A percentile compares a stretch with the other conserved stretches of the same genome.
These are phyloP conservation scores for Eubasilissa regina DNA, from an alignment of 1,140 invertebrate species.

Conservation along the genomic window DNA sequence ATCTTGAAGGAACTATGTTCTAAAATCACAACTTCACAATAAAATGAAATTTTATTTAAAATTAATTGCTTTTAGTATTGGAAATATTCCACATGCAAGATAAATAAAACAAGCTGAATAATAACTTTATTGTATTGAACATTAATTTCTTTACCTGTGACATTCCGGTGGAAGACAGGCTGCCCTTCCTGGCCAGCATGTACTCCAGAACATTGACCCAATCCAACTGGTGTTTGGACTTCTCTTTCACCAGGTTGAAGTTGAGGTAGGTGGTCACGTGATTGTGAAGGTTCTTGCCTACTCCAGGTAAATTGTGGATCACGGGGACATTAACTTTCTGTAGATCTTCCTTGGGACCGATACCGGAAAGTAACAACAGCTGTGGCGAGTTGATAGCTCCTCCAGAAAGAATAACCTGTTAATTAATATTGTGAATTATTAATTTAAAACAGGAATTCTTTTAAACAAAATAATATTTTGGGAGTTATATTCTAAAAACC, in stretches of 20 bases:
- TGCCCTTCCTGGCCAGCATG: conserved; percentile 74
- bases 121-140: too few species aligned
- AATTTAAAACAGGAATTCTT: too few species aligned
- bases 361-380: conserved; percentile 79
- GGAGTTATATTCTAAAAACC: too few species aligned
- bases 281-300: conserved; percentile 84
- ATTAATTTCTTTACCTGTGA: conserved; percentile 67
- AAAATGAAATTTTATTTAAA: not conserved
- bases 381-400: conserved; percentile 79
- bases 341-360: conserved; percentile 77
- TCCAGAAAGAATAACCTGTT: conserved; percentile 79
- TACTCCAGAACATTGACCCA: conserved; percentile 77
- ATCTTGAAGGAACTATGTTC: too few species aligned
- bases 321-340: conserved; percentile 77
- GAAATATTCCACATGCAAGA: too few species aligned
- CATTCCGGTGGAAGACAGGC: conserved; percentile 76
- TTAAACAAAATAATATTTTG: too few species aligned
- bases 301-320: conserved; percentile 80
- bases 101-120: too few species aligned
- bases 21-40: too few species aligned
- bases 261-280: conserved; percentile 77
- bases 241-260: conserved; percentile 71
- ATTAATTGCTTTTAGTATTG: not conserved
- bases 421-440: too few species aligned
- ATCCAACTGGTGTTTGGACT: conserved; percentile 74